phyloP scores from a whole-genome alignment of 2,113 vertebrate genomes.

The Stigmatopora nigra region DNA sequence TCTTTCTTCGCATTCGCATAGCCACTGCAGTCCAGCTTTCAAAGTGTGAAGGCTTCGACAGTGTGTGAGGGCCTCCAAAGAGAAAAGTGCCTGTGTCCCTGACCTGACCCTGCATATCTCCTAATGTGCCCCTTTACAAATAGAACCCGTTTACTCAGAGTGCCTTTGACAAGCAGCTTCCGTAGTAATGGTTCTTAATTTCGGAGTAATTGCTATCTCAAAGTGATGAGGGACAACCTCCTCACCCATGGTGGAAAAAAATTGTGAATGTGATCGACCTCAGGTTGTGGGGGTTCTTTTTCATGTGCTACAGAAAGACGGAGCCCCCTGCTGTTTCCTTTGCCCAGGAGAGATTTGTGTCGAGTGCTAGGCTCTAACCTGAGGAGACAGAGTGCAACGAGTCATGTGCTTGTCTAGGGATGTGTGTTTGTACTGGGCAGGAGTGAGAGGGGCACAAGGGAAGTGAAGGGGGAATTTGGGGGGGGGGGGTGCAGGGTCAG shows the following conservation, averaged over 20 bases:
- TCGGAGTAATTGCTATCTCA: constrained; percentile 74
- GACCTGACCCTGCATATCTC: constrained; percentile 69
- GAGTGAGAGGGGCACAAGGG: constrained; percentile 21
- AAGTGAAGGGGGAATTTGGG: constrained; percentile 34
- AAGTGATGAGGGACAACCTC: constrained; percentile 57
- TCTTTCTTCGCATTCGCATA: constrained; percentile 60
- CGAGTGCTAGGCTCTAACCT: constrained; percentile 69
- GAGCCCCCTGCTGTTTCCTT: constrained; percentile 60
- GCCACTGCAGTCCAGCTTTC: constrained; percentile 51
- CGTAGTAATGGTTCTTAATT: constrained; percentile 68
- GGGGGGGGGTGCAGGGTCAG: constrained; percentile 58
- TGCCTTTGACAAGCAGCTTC: constrained; percentile 72
- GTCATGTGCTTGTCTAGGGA: constrained; percentile 72
- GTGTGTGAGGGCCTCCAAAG: constrained; percentile 62
- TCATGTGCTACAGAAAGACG: constrained; percentile 49
- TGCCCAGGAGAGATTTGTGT: constrained; percentile 62
- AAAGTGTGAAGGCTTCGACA: constrained; percentile 56
- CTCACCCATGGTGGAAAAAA: constrained; percentile 52
- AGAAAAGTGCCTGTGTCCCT: constrained; percentile 59
- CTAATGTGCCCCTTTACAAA: constrained; percentile 61
- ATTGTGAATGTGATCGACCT: constrained; percentile 51
- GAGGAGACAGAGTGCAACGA: constrained; percentile 70
- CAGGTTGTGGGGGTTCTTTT: constrained; percentile 56
- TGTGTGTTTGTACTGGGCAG: constrained; percentile 68
- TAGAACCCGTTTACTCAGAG: constrained; percentile 59